phyloP scores from a whole-genome alignment of 2,113 vertebrate genomes.

The Calonectris borealis region DNA sequence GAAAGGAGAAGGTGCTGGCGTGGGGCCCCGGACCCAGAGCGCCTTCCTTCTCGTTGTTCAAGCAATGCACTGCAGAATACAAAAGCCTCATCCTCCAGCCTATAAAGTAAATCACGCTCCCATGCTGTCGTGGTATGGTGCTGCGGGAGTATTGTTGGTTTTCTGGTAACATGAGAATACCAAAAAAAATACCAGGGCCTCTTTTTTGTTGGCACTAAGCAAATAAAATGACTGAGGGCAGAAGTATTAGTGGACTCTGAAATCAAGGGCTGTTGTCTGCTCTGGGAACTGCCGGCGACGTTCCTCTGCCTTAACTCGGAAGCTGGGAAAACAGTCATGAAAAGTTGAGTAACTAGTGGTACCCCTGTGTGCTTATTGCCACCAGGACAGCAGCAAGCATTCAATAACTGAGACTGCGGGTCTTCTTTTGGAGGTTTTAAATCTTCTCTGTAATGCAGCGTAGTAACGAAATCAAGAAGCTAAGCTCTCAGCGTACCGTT shows the following conservation, averaged over 20 bases:
- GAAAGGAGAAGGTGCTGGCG: neutral
- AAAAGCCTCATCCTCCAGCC: neutral
- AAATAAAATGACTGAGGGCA: neutral
- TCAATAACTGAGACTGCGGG: neutral
- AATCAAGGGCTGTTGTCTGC: neutral
- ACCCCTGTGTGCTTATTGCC: neutral
- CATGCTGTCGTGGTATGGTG: neutral
- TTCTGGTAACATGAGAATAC: neutral
- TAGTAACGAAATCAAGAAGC: neutral
- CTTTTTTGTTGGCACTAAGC: neutral
- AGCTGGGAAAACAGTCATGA: neutral
- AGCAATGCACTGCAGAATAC: neutral
- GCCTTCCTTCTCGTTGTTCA: neutral
- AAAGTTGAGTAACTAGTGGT: neutral
- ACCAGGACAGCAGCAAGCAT: neutral
- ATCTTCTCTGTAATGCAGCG: neutral
- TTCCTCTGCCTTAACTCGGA: conserved; percentile 6
- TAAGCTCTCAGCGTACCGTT: fast-evolving
- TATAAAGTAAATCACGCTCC: neutral
- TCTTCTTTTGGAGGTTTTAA: neutral
- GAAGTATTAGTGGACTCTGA: neutral
- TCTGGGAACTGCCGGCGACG: neutral
- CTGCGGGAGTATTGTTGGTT: fast-evolving
- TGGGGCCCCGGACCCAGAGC: fast-evolving
- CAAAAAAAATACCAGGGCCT: neutral